A percentile compares a stretch with the other conserved stretches of the same genome.
phyloP scores from a whole-genome alignment of 37 sponge, comb jelly and placozoan genomes.

The Crambe crambe region DNA sequence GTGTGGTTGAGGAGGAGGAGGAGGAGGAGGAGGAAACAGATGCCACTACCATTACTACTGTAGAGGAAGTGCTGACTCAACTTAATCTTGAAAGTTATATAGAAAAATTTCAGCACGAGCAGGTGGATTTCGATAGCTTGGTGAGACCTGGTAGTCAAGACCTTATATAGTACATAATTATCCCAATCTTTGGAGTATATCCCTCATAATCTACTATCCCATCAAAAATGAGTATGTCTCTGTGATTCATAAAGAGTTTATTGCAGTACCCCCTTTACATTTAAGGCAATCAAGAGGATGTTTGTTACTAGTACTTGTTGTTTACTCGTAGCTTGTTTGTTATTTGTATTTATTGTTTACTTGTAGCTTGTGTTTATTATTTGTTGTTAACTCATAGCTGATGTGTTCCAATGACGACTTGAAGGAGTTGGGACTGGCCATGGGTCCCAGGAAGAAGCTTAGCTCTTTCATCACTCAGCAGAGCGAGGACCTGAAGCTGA shows the following conservation, averaged over 20 bases:
- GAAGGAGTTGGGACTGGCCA: constrained; percentile 82
- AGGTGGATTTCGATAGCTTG: constrained; percentile 83
- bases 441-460: constrained; percentile 92
- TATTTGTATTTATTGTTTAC: background rate
- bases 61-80: constrained; percentile 60
- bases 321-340: background rate
- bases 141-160: constrained; percentile 56
- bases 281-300: no score
- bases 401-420: constrained; percentile 77
- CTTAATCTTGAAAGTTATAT: constrained; percentile 58
- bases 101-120: constrained; percentile 59
- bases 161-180: background rate
- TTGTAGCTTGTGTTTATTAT: background rate
- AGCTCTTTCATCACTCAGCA: constrained; percentile 47
- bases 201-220: no score
- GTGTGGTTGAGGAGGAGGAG: background rate
- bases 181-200: background rate
- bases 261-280: no score
- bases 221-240: no score
- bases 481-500: constrained; percentile 19
- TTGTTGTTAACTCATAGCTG: constrained; percentile 46
- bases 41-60: constrained; percentile 14
- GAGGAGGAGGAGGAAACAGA: constrained; percentile 34
- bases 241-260: no score
- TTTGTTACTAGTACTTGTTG: background rate